Base-by-base conservation (phyloP, 2,888 invertebrate genomes). In the Nineta flava region DNA sequence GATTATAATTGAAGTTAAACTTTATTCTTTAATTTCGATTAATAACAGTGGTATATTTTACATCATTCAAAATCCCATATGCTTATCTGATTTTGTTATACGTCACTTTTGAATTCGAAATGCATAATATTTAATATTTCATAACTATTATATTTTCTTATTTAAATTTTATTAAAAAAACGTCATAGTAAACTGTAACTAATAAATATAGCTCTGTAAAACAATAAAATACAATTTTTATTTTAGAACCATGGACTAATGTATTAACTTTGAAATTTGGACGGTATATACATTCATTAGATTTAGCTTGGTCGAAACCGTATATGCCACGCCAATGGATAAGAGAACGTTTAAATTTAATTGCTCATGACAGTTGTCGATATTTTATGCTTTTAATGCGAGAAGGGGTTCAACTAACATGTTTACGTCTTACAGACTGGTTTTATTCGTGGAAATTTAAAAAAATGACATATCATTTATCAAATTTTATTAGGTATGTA, bases 231-330 rank as follows among this genome's bases (percentile, higher is more conserved):
- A n/a, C n/a, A n/a, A n/a, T n/a, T 26, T 26, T 26, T 7, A 26
- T 26, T 53, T 9, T 47, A 61, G 65, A 65, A 49, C 61, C 64
- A 2, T 62, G 62, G 51, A 61, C 62, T 3, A 57, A 59, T 31
- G 50, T 61, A 32, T 51, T 62, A 16, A 58, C 58, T 15, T 57
- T 57, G 50, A 64, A 65, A 47, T 71, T 69, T 59, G 65, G 68
- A 43, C 63, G 64, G 53, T 63, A 71, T 56, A 65, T 72, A 57
- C 64, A 66, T 53, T 61, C 58, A 19, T 57, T 73, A 52, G 69
- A 70, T 53, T 63, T 73, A 7, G 66, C 68, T 6, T 73, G 71
- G 71, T 62, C 68, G 1, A 62, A 65, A 40, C 69, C 71, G 1
- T 65, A 64, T 49, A 59, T 63, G 44, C 64, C 63, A 13, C 60